Evolutionary conservation across 1,140 invertebrate species (phyloP).

Genomic region (Drosophila virilis): DNA sequence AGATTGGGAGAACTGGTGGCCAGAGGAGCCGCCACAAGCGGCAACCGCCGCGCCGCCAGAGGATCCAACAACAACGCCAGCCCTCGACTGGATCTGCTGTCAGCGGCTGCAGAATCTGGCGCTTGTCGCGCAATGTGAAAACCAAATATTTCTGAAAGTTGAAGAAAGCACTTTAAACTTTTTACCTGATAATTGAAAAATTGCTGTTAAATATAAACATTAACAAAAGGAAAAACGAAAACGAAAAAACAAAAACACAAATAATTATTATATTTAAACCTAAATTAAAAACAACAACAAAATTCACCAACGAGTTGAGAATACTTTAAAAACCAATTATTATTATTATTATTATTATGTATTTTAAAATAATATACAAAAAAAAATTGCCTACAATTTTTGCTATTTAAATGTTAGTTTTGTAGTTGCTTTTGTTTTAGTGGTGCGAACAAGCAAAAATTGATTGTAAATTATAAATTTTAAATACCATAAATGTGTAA

Average conservation of each 20-base stretch:
- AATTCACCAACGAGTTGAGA: slow-evolving; percentile 45
- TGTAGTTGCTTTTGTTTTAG: slow-evolving; percentile 54
- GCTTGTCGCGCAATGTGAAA: slow-evolving; percentile 79
- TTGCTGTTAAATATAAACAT: slow-evolving; percentile 67
- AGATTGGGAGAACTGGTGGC: slow-evolving; percentile 82
- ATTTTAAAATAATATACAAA: slow-evolving; percentile 68
- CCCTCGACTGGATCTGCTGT: slow-evolving; percentile 74
- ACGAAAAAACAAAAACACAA: slow-evolving; percentile 14
- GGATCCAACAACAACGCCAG: slow-evolving; percentile 43
- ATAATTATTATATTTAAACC: slow-evolving; percentile 18
- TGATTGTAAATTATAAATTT: slow-evolving; percentile 50
- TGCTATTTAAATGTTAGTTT: slow-evolving; percentile 72
- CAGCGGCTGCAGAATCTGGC: slow-evolving; percentile 76
- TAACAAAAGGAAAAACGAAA: slow-evolving; percentile 14
- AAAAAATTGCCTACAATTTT: slow-evolving; percentile 66
- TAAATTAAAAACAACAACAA: slow-evolving; percentile 4
- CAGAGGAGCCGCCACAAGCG: slow-evolving; percentile 59
- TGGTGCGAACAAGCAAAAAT: slow-evolving; percentile 35
- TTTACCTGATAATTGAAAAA: slow-evolving; percentile 82
- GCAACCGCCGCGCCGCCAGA: slow-evolving; percentile 34
- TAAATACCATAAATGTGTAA: slow-evolving; percentile 69
- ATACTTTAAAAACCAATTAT: slow-evolving; percentile 56
- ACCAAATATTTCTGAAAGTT: slow-evolving; percentile 83
- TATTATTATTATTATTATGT: slow-evolving; percentile 66
- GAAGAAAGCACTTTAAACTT: slow-evolving; percentile 79